Evolutionary conservation across 2,113 vertebrate genomes (phyloP).

Genomic region (Leptobrachium ailaonicum): DNA sequence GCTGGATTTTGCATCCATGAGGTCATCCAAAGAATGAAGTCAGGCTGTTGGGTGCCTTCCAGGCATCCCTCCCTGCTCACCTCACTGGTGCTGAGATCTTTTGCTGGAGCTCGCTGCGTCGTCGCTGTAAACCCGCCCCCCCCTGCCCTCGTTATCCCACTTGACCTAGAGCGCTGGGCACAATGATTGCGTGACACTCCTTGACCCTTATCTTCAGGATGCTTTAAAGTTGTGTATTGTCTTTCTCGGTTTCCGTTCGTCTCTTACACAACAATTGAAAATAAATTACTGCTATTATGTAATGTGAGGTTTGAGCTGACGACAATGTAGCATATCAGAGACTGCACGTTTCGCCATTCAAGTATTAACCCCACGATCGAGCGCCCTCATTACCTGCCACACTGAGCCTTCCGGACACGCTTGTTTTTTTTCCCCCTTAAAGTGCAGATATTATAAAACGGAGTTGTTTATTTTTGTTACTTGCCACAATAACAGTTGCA

Average conservation of each 20-base stretch:
- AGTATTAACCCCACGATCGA: too few relatives aligned
- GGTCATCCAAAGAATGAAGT: conserved; percentile 46
- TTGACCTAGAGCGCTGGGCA: neutral
- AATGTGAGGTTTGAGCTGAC: too few relatives aligned
- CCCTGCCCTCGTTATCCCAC: neutral
- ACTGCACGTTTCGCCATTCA: too few relatives aligned
- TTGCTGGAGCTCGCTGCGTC: neutral
- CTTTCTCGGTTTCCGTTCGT: neutral
- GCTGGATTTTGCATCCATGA: conserved; percentile 36
- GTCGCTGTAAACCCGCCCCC: neutral
- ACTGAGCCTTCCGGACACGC: too few relatives aligned
- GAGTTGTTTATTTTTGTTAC: too few relatives aligned
- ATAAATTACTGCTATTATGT: too few relatives aligned
- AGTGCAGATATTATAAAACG: too few relatives aligned
- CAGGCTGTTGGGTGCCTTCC: conserved; percentile 34
- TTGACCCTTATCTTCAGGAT: neutral
- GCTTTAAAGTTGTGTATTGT: neutral
- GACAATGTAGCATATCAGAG: too few relatives aligned
- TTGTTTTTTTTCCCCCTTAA: too few relatives aligned
- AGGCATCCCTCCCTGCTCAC: conserved; percentile 13
- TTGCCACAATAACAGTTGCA: neutral
- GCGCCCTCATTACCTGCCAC: too few relatives aligned
- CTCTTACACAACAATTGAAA: too few relatives aligned
- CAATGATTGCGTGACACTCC: neutral
- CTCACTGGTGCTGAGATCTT: neutral